phyloP scores from a whole-genome alignment of 2,888 invertebrate species.

The Auanema freiburgensis region DNA sequence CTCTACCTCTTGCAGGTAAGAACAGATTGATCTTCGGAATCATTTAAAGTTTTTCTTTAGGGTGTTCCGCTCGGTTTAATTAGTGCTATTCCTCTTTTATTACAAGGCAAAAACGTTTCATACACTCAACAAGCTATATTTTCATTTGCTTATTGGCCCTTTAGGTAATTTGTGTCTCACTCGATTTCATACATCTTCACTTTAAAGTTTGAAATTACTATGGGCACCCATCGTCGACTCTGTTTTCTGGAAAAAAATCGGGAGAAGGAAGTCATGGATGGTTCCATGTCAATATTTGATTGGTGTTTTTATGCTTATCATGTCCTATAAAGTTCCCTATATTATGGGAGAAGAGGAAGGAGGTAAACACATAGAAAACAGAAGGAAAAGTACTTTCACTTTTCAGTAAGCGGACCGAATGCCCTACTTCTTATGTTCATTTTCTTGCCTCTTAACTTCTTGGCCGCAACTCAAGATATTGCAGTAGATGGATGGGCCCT shows the following conservation, averaged over 20 bases:
- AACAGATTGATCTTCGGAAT: neutral
- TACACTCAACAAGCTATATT: constrained; percentile 84
- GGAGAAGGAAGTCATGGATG: constrained; percentile 85
- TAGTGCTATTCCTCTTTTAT: constrained; percentile 89
- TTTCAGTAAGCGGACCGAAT: constrained; percentile 68
- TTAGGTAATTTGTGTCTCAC: constrained; percentile 79
- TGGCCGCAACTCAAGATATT: constrained; percentile 98
- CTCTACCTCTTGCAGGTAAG: constrained; percentile 78
- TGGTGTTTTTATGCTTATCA: constrained; percentile 79
- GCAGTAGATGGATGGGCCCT: constrained; percentile 99
- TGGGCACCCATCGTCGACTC: constrained; percentile 99
- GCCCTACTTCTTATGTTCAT: constrained; percentile 79
- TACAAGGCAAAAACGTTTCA: constrained; percentile 87
- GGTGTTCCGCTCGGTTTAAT: constrained; percentile 90
- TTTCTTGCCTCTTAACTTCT: constrained; percentile 88
- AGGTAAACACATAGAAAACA: constrained; percentile 4
- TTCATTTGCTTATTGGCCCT: constrained; percentile 68
- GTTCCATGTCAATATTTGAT: constrained; percentile 68
- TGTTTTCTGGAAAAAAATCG: constrained; percentile 74
- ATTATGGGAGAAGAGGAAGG: constrained; percentile 58
- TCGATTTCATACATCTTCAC: neutral
- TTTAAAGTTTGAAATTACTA: constrained; percentile 79
- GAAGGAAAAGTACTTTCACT: neutral
- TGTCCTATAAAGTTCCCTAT: constrained; percentile 72
- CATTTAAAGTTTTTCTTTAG: constrained; percentile 65